Evolutionary conservation across 2,888 invertebrate genomes (phyloP).

Genomic region (Lasioglossum malachurum): DNA sequence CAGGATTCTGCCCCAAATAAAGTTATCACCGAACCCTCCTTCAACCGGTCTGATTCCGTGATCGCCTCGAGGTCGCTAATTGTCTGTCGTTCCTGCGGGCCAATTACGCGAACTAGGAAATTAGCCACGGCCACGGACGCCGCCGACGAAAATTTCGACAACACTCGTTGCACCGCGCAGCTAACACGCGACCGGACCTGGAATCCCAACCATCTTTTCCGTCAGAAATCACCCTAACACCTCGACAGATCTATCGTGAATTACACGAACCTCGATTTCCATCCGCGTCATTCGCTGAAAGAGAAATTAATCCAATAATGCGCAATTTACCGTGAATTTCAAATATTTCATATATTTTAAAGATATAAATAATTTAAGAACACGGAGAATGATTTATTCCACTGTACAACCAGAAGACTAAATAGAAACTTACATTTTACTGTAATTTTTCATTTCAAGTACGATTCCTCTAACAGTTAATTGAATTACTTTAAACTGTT

Average conservation of each 20-base stretch:
- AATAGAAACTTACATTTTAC: too few species aligned
- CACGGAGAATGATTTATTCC: too few species aligned
- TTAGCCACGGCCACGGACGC: constrained; percentile 10
- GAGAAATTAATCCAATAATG: not conserved
- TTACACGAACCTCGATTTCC: not conserved
- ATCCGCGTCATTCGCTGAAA: not conserved
- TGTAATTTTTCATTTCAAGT: not conserved
- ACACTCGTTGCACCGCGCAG: not conserved
- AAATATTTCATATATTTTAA: not conserved
- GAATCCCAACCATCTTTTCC: not conserved
- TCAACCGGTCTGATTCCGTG: constrained; percentile 39
- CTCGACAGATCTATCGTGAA: not conserved
- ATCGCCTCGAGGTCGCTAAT: constrained; percentile 56
- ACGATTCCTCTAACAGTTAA: not conserved
- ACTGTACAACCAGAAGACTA: too few species aligned
- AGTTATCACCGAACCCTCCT: constrained; percentile 44
- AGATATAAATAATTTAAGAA: too few species aligned
- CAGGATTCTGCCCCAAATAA: constrained; percentile 61
- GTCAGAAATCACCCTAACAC: not conserved
- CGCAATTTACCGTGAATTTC: not conserved
- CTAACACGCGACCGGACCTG: not conserved
- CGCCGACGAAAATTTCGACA: constrained; percentile 41
- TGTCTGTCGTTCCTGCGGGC: constrained; percentile 37
- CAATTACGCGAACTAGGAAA: constrained; percentile 54
- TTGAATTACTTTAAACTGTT: not conserved